Conservation (phyloP, 2,888 invertebrate species). For the Ashinkailepas kermadecensis region DNA sequence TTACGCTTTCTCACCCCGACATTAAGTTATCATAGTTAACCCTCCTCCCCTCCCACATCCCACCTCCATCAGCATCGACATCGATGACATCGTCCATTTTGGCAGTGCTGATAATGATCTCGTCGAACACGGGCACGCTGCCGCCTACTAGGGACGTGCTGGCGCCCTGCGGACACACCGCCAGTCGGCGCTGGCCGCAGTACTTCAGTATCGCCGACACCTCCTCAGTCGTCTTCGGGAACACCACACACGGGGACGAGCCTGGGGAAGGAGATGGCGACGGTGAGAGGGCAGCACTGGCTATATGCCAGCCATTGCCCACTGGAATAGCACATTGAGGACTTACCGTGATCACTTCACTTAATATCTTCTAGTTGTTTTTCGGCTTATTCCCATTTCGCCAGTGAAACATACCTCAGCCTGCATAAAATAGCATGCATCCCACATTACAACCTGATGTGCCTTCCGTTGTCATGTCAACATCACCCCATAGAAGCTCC, state of each 20-base stretch:
- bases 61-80: neutral
- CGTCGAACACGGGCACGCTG: constrained; percentile 94
- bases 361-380: too few species aligned
- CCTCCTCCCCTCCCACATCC: too few species aligned
- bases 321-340: neutral
- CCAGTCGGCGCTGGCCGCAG: constrained; percentile 72
- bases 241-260: constrained; percentile 57
- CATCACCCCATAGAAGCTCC: too few species aligned
- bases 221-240: constrained; percentile 77
- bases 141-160: constrained; percentile 96
- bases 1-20: too few species aligned
- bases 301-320: neutral
- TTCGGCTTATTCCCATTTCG: neutral
- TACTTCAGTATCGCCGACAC: constrained; percentile 75
- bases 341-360: neutral
- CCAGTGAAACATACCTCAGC: constrained; percentile 41
- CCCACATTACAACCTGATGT: neutral
- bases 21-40: too few species aligned
- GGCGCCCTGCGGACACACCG: constrained; percentile 88
- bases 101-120: constrained; percentile 76
- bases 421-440: neutral
- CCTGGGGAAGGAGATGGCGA: neutral
- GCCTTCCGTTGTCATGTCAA: neutral
- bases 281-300: neutral
- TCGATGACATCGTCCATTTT: constrained; percentile 68